These are phyloP conservation scores for Sebastes taczanowskii DNA, from an alignment of 2,797 vertebrate genomes.

Conservation along the genomic window DNA sequence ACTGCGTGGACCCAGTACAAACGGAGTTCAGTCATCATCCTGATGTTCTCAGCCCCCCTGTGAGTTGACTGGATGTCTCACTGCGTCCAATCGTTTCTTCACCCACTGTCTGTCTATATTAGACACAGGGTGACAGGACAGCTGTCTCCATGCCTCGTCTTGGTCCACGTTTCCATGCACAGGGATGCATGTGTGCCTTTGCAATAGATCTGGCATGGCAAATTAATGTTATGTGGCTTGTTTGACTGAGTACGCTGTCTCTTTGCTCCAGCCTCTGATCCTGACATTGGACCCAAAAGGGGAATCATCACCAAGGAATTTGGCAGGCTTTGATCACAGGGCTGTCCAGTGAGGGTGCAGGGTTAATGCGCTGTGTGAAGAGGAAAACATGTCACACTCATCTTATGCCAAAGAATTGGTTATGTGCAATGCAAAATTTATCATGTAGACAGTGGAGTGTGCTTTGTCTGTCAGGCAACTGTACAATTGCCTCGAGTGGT, in stretches of 20 bases:
- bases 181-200: conserved; percentile 46
- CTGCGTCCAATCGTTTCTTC: conserved; percentile 75
- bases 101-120: conserved; percentile 68
- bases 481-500: conserved; percentile 4
- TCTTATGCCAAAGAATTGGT: background rate
- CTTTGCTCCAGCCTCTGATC: conserved; percentile 55
- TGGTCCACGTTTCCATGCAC: conserved; percentile 31
- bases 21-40: conserved; percentile 56
- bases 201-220: conserved; percentile 64
- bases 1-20: conserved; percentile 32
- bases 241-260: conserved; percentile 65
- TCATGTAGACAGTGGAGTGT: background rate
- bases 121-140: conserved; percentile 69
- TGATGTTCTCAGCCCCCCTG: conserved; percentile 23
- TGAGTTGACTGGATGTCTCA: conserved; percentile 50
- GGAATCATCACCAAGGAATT: conserved; percentile 66
- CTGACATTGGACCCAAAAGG: conserved; percentile 63
- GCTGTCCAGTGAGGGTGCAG: conserved; percentile 30
- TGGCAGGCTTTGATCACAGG: conserved; percentile 63
- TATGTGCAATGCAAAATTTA: conserved; percentile 20
- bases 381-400: conserved; percentile 21
- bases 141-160: conserved; percentile 53
- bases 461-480: background rate
- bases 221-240: conserved; percentile 68
- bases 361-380: conserved; percentile 22